phyloP scores from a whole-genome alignment of 1,140 invertebrate genomes.

The Camponotus pennsylvanicus region DNA sequence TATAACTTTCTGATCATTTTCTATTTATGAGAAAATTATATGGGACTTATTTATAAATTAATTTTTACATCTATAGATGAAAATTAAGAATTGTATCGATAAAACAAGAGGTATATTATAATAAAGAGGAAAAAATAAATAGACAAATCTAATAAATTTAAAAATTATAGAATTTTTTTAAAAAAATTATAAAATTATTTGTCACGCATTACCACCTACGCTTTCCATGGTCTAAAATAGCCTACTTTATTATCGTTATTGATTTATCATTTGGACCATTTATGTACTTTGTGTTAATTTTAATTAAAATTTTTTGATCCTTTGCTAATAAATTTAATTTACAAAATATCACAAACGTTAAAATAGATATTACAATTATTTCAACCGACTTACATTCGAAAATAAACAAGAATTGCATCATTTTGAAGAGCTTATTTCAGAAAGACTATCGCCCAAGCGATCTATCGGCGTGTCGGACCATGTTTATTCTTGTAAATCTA shows the following conservation, averaged over 20 bases:
- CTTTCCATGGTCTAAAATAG: too few species aligned
- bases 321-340: too few species aligned
- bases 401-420: conserved; percentile 3
- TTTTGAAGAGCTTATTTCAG: conserved; percentile 1
- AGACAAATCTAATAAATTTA: not conserved
- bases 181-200: too few species aligned
- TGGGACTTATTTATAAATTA: conserved; percentile 13
- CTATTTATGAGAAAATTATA: not conserved
- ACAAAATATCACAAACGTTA: not conserved
- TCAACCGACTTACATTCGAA: not conserved
- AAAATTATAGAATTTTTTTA: too few species aligned
- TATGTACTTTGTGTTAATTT: too few species aligned
- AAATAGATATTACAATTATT: not conserved
- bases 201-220: too few species aligned
- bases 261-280: too few species aligned
- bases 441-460: too few species aligned
- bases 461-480: not conserved
- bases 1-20: conserved; percentile 37
- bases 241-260: too few species aligned
- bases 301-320: too few species aligned
- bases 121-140: not conserved
- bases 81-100: not conserved
- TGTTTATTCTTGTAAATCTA: conserved; percentile 8
- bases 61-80: conserved; percentile 7
- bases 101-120: not conserved